Base-by-base conservation (phyloP, 1,140 invertebrate genomes). In the Brachionus sp. region DNA sequence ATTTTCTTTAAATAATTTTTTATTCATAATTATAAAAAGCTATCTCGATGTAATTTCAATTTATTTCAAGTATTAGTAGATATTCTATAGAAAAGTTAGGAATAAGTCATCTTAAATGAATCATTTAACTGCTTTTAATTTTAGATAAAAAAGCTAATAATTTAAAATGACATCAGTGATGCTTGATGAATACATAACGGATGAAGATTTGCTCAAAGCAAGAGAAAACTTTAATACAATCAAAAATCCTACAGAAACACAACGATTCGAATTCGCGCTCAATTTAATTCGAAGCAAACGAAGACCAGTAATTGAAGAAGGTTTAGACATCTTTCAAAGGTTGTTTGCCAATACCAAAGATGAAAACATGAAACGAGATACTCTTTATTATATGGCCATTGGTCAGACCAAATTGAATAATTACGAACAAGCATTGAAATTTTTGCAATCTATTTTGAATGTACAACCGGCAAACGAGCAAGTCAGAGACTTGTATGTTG, bases 311-410 rank as follows among this genome's bases (percentile, higher is more conserved):
- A 70, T 82, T 4, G 66, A 70, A 44, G 80, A 82, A 82, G 80
- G 80, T 2, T 9, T 82, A 7, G 23, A 68, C 2, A 16, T 82
- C 2, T 68, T 82, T 70, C 62, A 82, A 46, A 33, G 29, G n/a
- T 16, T 82, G 13, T 82, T 64, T 50, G 29, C 57, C 25, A 82
- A 42, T 10, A 82, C 62, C 19, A 44, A 53, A 66, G 46, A 82
- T 57, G 57, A 82, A 33, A 70, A 82, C 50, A 68, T 68, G 25
- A 82, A 82, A 70, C 25, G 80, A n/a, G 80, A 82, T 70, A 44
- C 57, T 16, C 44, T 82, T 0, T 82, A 82, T 70, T 82, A 82
- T 23, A 82, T 82, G 64, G 80, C 80, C 0, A 70, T 82, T 46
- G 80, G 62, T 53, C 25, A 82, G 29, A 68, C 80, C 29, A 82